Percentiles rank a stretch among this genome's conserved stretches.
Evolutionary conservation across 2,113 vertebrate genomes (phyloP).

Genomic region (Dromaius novaehollandiae): DNA sequence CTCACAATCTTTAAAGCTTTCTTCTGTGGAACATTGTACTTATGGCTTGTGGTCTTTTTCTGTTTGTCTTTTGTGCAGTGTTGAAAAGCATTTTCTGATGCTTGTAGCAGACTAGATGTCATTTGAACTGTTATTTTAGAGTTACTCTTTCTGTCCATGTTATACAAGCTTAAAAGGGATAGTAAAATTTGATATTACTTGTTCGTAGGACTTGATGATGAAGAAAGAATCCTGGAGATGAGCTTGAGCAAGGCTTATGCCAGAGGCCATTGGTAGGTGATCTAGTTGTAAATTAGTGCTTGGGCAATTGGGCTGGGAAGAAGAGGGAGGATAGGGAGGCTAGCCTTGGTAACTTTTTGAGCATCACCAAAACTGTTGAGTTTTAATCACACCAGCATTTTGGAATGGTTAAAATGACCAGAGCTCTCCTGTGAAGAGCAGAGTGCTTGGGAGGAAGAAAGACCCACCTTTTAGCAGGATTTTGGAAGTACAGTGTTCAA

Average conservation of each 20-base stretch:
- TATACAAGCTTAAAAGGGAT: background rate
- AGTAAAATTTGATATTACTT: background rate
- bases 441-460: background rate
- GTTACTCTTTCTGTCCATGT: background rate
- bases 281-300: rapidly evolving
- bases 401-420: too few relatives aligned
- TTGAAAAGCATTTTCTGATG: background rate
- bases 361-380: background rate
- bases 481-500: too few relatives aligned
- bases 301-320: background rate
- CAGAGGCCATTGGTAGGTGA: background rate
- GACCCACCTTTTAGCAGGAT: background rate
- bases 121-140: background rate
- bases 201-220: background rate
- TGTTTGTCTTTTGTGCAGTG: background rate
- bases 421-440: background rate
- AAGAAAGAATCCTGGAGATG: background rate
- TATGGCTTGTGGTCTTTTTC: background rate
- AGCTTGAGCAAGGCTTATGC: background rate
- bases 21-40: background rate
- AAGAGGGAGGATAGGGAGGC: background rate
- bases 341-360: background rate
- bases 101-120: background rate
- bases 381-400: background rate
- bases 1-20: background rate